Percentiles rank a stretch among this genome's conserved stretches.
These are phyloP conservation scores for Ormyrus rosae DNA, from an alignment of 2,888 invertebrate genomes.

Conservation along the genomic window DNA sequence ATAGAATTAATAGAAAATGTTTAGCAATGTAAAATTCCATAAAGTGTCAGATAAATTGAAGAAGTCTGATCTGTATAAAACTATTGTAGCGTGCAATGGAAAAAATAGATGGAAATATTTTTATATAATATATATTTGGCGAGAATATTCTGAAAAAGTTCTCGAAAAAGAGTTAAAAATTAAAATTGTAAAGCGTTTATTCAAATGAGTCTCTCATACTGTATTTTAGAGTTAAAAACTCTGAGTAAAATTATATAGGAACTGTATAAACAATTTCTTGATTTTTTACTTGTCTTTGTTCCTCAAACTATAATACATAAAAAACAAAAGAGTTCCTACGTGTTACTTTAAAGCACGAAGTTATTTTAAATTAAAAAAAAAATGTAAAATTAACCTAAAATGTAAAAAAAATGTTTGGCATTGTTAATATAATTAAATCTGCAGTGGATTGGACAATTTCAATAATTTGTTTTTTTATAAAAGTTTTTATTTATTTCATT, in stretches of 20 bases:
- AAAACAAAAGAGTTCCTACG: constrained; percentile 40
- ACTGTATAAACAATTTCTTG: constrained; percentile 4
- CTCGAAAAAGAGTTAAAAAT: constrained; percentile 16
- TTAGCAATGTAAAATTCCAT: constrained; percentile 23
- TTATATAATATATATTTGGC: constrained; percentile 42
- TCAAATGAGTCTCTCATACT: constrained; percentile 41
- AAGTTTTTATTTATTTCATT: constrained; percentile 32
- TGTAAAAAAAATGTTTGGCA: constrained; percentile 38
- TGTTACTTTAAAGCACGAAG: not conserved
- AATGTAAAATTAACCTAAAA: not conserved
- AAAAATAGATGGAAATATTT: constrained; percentile 37
- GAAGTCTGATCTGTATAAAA: constrained; percentile 38
- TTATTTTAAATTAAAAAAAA: not conserved
- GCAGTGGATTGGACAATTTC: constrained; percentile 37
- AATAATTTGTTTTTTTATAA: constrained; percentile 12
- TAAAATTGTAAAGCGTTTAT: constrained; percentile 38
- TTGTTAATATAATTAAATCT: constrained; percentile 30
- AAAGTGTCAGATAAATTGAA: constrained; percentile 24
- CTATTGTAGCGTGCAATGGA: constrained; percentile 24
- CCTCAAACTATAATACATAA: not conserved
- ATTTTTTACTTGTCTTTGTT: constrained; percentile 27
- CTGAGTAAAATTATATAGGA: constrained; percentile 38
- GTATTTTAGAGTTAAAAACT: constrained; percentile 41
- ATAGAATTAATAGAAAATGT: constrained; percentile 31
- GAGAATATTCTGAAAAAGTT: constrained; percentile 23